A percentile compares a stretch with the other conserved stretches of the same genome.
phyloP scores from a whole-genome alignment of 2,113 vertebrate species.

The Numenius arquata region DNA sequence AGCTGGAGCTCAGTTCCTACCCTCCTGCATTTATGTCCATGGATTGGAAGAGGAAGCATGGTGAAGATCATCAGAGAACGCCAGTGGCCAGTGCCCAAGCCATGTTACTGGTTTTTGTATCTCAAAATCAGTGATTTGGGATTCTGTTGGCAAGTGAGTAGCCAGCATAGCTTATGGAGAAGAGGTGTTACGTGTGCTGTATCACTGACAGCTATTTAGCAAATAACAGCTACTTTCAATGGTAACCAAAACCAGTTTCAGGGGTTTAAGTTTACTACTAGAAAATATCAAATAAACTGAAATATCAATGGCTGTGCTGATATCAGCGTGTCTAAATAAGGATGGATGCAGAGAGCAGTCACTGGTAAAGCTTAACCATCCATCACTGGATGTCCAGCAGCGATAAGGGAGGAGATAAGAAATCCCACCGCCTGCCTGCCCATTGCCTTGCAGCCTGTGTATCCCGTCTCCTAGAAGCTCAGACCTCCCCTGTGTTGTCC shows the following conservation, averaged over 20 bases:
- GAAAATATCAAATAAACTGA: background rate
- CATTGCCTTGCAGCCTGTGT: accelerated
- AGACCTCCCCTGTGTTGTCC: background rate
- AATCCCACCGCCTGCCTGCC: background rate
- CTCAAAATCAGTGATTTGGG: background rate
- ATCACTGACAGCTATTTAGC: background rate
- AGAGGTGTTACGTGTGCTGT: background rate
- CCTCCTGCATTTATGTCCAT: background rate
- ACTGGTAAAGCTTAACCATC: background rate
- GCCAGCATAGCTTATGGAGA: background rate
- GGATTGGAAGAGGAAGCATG: background rate
- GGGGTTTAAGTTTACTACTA: background rate
- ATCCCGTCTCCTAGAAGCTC: accelerated
- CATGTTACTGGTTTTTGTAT: background rate
- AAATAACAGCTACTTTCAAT: background rate
- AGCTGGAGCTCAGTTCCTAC: background rate
- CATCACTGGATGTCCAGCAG: background rate
- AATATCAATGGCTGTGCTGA: background rate
- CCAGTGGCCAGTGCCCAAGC: background rate
- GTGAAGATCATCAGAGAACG: background rate
- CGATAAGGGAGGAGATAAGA: background rate
- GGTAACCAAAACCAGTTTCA: background rate
- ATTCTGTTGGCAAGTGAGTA: background rate
- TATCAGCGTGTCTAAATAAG: background rate
- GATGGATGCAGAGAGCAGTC: background rate